Percentiles rank a stretch among this genome's conserved stretches.
phyloP scores from a whole-genome alignment of 1,140 invertebrate genomes.

The Zaprionus lachaisei region DNA sequence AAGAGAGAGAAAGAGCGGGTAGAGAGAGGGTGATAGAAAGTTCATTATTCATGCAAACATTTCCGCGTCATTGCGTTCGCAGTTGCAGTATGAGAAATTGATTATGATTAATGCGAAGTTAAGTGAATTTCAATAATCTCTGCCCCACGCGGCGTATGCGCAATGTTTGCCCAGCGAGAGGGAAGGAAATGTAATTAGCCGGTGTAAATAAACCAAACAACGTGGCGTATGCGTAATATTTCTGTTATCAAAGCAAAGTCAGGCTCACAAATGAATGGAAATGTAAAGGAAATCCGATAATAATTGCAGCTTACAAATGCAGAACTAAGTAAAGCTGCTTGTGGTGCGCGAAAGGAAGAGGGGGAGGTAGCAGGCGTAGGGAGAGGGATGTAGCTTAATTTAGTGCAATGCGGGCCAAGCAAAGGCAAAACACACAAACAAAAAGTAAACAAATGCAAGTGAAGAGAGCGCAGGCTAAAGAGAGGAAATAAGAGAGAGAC shows the following conservation, averaged over 20 bases:
- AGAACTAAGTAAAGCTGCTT: conserved; percentile 20
- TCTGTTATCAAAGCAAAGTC: conserved; percentile 15
- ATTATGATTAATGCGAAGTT: conserved; percentile 67
- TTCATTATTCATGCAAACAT: conserved; percentile 55
- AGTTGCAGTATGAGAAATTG: conserved; percentile 45
- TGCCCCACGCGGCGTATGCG: conserved; percentile 26
- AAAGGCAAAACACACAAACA: conserved; percentile 47
- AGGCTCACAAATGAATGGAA: conserved; percentile 15
- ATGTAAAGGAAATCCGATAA: conserved; percentile 29
- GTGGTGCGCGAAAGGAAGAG: neutral
- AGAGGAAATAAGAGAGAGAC: neutral
- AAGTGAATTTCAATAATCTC: conserved; percentile 39
- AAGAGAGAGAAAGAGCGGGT: neutral
- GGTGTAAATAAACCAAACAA: conserved; percentile 6
- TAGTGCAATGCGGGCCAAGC: conserved; percentile 30
- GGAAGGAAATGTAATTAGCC: conserved; percentile 7
- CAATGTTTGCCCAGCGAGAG: conserved; percentile 9
- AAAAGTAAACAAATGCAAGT: conserved; percentile 51
- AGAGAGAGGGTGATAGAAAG: conserved; percentile 3
- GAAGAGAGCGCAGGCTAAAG: conserved; percentile 15
- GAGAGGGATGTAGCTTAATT: neutral
- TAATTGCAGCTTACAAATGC: conserved; percentile 50
- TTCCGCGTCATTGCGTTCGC: conserved; percentile 67
- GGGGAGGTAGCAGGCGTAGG: no score
- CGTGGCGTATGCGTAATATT: conserved; percentile 52